Evolutionary conservation across 2,888 invertebrate genomes (phyloP).

Genomic region (Thysanoteuthis rhombus): DNA sequence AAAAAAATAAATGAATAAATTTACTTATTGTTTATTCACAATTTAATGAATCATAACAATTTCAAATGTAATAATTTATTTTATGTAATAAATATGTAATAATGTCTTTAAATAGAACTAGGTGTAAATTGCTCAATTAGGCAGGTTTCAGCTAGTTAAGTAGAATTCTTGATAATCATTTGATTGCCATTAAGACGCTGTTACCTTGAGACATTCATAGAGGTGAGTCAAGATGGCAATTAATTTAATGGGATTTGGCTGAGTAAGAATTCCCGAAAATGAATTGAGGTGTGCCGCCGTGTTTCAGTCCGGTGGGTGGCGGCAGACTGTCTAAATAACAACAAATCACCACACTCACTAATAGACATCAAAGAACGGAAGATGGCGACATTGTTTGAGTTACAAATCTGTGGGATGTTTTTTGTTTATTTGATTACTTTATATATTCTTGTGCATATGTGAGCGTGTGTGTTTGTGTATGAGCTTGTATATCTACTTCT

Average conservation of each 20-base stretch:
- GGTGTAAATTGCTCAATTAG: too few species aligned
- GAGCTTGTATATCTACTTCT: too few species aligned
- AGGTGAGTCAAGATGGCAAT: neutral
- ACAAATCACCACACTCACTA: neutral
- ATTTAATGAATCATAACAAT: too few species aligned
- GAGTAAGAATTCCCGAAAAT: neutral
- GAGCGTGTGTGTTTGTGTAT: neutral
- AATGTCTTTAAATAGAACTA: too few species aligned
- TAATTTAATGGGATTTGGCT: neutral
- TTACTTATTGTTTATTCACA: too few species aligned
- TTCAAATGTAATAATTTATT: too few species aligned
- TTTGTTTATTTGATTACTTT: neutral
- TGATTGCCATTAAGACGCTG: neutral
- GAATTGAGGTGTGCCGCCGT: neutral
- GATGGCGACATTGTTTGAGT: neutral
- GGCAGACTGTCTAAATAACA: neutral
- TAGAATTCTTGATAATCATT: neutral
- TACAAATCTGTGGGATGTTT: neutral
- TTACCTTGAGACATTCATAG: neutral
- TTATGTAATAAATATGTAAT: too few species aligned
- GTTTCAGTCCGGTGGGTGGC: neutral
- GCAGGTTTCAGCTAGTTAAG: too few species aligned
- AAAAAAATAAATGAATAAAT: too few species aligned
- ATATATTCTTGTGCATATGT: neutral
- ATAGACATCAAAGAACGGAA: neutral